Evolutionary conservation across 2,888 invertebrate species (phyloP).

Genomic region (Eupithecia inturbata): DNA sequence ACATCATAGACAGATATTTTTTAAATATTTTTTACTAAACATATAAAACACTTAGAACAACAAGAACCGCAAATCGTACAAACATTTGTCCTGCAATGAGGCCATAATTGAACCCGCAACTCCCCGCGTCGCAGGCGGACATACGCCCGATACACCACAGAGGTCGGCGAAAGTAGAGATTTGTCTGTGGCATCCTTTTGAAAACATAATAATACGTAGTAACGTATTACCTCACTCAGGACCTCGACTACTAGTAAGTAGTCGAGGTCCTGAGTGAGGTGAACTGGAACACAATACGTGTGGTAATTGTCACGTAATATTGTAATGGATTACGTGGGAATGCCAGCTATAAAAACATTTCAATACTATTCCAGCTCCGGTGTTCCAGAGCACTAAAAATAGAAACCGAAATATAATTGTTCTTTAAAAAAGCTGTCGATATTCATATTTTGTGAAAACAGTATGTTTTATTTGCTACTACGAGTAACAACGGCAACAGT

Average conservation of each 20-base stretch:
- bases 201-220: not conserved
- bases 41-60: not conserved
- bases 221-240: no score
- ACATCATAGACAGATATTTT: no score
- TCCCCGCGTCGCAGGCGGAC: not conserved
- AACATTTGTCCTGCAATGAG: no score
- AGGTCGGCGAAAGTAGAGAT: not conserved
- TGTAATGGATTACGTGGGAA: slow-evolving; percentile 14
- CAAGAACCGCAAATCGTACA: not conserved
- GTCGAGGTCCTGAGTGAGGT: not conserved
- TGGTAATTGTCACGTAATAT: slow-evolving; percentile 9
- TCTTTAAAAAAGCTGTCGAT: not conserved
- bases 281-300: slow-evolving; percentile 31
- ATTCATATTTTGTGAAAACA: not conserved
- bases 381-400: not conserved
- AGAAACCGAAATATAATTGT: not conserved
- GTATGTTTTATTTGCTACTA: not conserved
- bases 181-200: not conserved
- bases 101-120: not conserved
- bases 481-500: not conserved
- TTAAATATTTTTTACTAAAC: not conserved
- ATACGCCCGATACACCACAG: not conserved
- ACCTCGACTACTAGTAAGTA: not conserved
- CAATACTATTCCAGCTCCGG: not conserved
- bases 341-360: not conserved